phyloP scores from a whole-genome alignment of 2,113 vertebrate species.

The Tachysurus vachellii region DNA sequence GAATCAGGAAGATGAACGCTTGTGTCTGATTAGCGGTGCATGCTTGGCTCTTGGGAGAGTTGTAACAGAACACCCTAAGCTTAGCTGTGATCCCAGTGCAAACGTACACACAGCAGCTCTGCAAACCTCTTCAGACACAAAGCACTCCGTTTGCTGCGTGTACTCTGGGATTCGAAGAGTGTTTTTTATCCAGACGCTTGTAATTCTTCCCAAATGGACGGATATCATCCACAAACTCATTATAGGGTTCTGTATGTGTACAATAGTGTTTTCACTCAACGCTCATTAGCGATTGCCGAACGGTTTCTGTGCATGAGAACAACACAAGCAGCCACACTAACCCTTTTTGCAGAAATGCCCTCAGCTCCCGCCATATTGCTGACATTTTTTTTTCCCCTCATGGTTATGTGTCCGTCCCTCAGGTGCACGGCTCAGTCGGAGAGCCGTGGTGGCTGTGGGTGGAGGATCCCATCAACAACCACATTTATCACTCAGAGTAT shows the following conservation, averaged over 20 bases:
- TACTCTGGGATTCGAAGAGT: slow-evolving; percentile 26
- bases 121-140: slow-evolving; percentile 43
- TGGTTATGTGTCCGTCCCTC: slow-evolving; percentile 21
- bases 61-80: slow-evolving; percentile 64
- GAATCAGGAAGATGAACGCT: slow-evolving; percentile 69
- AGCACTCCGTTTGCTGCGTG: slow-evolving; percentile 12
- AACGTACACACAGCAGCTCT: slow-evolving; percentile 46
- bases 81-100: slow-evolving; percentile 67
- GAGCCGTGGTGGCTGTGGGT: slow-evolving; percentile 99
- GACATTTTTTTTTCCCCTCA: not conserved
- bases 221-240: slow-evolving; percentile 34
- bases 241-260: slow-evolving; percentile 5
- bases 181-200: slow-evolving; percentile 32
- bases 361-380: not conserved
- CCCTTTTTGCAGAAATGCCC: not conserved
- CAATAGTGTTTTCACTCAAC: slow-evolving; percentile 4
- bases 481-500: slow-evolving; percentile 98
- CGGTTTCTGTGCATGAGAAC: not conserved
- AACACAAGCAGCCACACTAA: not conserved
- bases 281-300: not conserved
- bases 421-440: slow-evolving; percentile 94
- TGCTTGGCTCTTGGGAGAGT: slow-evolving; percentile 69
- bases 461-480: slow-evolving; percentile 95
- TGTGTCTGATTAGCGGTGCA: slow-evolving; percentile 68
- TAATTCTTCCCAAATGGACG: slow-evolving; percentile 36